Percentiles rank a stretch among this genome's conserved stretches.
These are phyloP conservation scores for Ammodramus savannarum DNA, from an alignment of 2,113 vertebrate genomes.

Conservation along the genomic window DNA sequence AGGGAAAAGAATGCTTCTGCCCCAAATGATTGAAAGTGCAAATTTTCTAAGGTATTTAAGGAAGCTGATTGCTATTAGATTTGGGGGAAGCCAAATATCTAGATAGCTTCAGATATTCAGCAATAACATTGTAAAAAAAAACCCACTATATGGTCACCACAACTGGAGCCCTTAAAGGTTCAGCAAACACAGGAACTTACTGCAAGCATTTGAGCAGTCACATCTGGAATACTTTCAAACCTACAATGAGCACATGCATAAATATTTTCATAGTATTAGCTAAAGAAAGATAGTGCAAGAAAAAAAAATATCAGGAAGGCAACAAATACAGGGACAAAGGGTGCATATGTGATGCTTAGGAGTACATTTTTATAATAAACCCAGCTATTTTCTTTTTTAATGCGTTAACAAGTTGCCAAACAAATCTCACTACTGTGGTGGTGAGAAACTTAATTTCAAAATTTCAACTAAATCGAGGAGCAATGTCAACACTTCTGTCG, in stretches of 20 bases:
- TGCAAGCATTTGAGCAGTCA: background rate
- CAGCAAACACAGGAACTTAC: background rate
- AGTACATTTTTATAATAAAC: background rate
- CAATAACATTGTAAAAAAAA: background rate
- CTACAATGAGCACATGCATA: background rate
- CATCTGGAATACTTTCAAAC: background rate
- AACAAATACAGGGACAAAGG: background rate
- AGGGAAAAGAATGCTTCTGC: background rate
- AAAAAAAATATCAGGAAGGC: background rate
- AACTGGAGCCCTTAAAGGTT: background rate
- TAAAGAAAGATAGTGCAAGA: background rate
- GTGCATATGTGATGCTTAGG: background rate
- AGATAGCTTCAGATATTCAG: background rate
- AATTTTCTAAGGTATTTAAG: background rate
- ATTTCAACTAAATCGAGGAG: background rate
- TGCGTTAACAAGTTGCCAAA: background rate
- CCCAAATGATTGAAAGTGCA: fast-evolving
- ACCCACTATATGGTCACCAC: background rate
- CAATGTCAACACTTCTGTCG: background rate
- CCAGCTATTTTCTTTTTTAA: background rate
- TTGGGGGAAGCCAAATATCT: background rate
- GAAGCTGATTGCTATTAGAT: background rate
- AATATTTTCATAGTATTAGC: background rate
- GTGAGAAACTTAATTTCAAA: background rate
- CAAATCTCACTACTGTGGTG: background rate